Base-by-base conservation (phyloP, 2,888 invertebrate species). In the Mimas tiliae region DNA sequence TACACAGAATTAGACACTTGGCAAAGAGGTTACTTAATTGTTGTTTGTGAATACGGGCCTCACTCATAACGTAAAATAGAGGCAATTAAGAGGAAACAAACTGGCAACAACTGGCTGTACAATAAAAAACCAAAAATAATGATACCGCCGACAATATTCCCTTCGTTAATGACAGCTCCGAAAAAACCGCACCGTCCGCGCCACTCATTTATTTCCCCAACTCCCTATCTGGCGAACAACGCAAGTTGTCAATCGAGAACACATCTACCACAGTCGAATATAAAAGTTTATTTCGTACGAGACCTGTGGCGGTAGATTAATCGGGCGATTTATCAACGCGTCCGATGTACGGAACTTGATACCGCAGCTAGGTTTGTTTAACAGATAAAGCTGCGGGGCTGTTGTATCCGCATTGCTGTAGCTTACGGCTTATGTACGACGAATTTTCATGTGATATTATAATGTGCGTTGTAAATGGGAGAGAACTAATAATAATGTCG, bases 281-380 rank as follows among this genome's bases (percentile, higher is more conserved):
- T 71, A 76, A 67, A 70, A 72, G 67, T 67, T 67, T 63, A 68
- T 69, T 75, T 75, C 66, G 63, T 70, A 64, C 69, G 70, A 72
- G 67, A 53, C 65, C 48, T 53, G 52, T 42, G 38, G 45, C n/a
- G 63, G 51, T 67, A 69, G 70, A 74, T 77, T 77, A 72, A 72
- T 72, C 67, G 69, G 67, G 53, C 68, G 69, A 75, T 79, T 76
- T 78, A 74, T 74, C 74, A 73, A 70, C 53, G 65, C 45, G 68
- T 45, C 69, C 71, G 76, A 72, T 76, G 75, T 72, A 68, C 74
- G 73, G 72, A 68, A 77, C 75, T 77, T 74, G 74, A 76, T 75
- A 74, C 73, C 70, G 71, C 70, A 71, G 72, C 74, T 78, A 67
- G 78, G 82, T 80, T 82, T 81, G 80, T 82, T 81, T 81, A 81